Evolutionary conservation across 2,888 invertebrate genomes (phyloP).

Genomic region (Calliphora vomitoria): DNA sequence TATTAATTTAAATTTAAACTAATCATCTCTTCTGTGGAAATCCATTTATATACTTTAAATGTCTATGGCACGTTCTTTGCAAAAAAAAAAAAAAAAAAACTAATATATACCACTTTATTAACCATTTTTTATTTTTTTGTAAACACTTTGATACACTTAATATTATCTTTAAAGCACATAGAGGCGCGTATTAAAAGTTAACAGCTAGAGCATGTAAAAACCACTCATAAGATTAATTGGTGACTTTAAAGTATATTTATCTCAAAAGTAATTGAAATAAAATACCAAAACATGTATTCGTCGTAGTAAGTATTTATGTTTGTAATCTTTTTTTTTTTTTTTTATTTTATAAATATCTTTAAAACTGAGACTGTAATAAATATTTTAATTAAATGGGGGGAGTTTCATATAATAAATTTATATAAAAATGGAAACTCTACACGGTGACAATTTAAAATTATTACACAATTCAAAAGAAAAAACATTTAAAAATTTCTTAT

Average conservation of each 20-base stretch:
- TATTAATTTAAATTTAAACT: too few species aligned
- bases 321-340: not conserved
- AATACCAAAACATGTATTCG: conserved; percentile 51
- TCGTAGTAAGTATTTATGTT: not conserved
- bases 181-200: conserved; percentile 20
- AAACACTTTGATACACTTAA: not conserved
- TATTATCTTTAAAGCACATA: not conserved
- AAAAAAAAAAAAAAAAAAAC: too few species aligned
- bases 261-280: conserved; percentile 62
- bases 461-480: conserved; percentile 28
- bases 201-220: conserved; percentile 48
- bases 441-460: not conserved
- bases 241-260: conserved; percentile 52
- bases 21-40: too few species aligned
- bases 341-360: not conserved
- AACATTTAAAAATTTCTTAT: conserved; percentile 2
- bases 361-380: conserved; percentile 8
- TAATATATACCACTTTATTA: too few species aligned
- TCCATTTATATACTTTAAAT: too few species aligned
- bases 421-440: conserved; percentile 35
- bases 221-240: conserved; percentile 52
- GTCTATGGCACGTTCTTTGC: too few species aligned
- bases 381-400: conserved; percentile 31
- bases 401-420: conserved; percentile 43
- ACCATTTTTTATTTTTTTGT: not conserved